Conservation (phyloP, 2,888 invertebrate species). For the Rhaphigaster nebulosa region DNA sequence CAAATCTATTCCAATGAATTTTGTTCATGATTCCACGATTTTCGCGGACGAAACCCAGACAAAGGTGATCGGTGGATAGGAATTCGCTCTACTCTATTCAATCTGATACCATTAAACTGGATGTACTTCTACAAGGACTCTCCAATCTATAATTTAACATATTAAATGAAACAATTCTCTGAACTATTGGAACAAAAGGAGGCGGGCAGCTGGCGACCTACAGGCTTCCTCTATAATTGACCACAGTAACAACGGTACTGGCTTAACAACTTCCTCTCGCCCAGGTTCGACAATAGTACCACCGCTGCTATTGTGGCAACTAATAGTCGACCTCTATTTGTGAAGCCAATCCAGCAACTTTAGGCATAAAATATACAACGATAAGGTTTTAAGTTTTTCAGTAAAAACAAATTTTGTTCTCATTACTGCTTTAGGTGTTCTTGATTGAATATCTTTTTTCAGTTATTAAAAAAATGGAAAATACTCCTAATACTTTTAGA, state of each 20-base stretch:
- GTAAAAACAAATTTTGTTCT: too few relatives aligned
- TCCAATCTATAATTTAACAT: neutral
- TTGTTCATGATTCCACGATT: neutral
- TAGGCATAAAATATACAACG: neutral
- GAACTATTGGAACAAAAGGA: neutral
- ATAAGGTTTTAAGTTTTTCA: too few relatives aligned
- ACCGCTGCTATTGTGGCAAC: neutral
- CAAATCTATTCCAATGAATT: neutral
- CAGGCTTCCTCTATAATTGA: slow-evolving; percentile 1
- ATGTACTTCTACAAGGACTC: neutral
- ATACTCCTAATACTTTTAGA: too few relatives aligned
- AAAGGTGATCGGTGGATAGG: too few relatives aligned
- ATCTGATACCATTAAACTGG: neutral
- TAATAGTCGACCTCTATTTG: neutral
- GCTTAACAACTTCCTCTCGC: slow-evolving; percentile 11
- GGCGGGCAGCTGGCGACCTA: neutral
- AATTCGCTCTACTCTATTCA: too few relatives aligned
- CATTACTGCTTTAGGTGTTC: too few relatives aligned
- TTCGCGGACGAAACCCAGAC: too few relatives aligned
- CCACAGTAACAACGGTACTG: slow-evolving; percentile 14
- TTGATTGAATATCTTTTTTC: too few relatives aligned
- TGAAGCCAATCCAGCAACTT: neutral
- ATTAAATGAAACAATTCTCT: neutral
- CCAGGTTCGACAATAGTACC: neutral
- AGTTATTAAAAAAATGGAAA: too few relatives aligned